Base-by-base conservation (phyloP, 2,113 vertebrate species). In the Bombycilla garrulus region DNA sequence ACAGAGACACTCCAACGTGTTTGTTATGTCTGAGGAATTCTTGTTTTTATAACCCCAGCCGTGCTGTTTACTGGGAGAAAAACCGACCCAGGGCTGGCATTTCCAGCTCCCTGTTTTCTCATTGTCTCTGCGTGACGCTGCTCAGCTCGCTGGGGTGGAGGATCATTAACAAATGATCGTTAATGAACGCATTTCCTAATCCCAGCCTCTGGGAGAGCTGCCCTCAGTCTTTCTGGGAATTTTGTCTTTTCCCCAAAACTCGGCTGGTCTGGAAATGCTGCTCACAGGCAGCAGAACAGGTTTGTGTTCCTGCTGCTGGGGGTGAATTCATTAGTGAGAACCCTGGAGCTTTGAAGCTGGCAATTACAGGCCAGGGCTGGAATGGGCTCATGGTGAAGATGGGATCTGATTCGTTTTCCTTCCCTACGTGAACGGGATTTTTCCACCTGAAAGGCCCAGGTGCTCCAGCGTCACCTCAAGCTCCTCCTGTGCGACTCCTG, bases 341-440 rank as follows among this genome's bases (percentile, higher is more conserved):
- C 35, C 72, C 38, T 15, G 85, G 51, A 58, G 79, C 94, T 94
- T 93, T 92, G 93, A 90, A 90, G 86, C 44, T 29, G 73, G 70
- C 80, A 66, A 28, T 90, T 70, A 50, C 18, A 81, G 79, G 53
- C 48, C 87, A 47, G 65, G n/a, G 29, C 6, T 40, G 81, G 62
- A 44, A 74, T 54, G 71, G 24, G 20, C 53, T 81, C 3, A 0
- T 36, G 10, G 51, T 4, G 7, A 56, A 42, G 78, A 40, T 44
- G 80, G 73, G 73, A 60, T 56, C 35, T 58, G 0, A 40, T 92
- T 51, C 48, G 57, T 44, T 82, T 86, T 50, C 35, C 79, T 87
- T 57, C 85, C 81, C 9, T 62, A 2, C 56, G 29, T 8, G 33
- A 53, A 15, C 10, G 62, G 69, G 64, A 81, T 60, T 71, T 78